Conservation (phyloP, 2,888 invertebrate species). For the Callinectes sapidus region DNA sequence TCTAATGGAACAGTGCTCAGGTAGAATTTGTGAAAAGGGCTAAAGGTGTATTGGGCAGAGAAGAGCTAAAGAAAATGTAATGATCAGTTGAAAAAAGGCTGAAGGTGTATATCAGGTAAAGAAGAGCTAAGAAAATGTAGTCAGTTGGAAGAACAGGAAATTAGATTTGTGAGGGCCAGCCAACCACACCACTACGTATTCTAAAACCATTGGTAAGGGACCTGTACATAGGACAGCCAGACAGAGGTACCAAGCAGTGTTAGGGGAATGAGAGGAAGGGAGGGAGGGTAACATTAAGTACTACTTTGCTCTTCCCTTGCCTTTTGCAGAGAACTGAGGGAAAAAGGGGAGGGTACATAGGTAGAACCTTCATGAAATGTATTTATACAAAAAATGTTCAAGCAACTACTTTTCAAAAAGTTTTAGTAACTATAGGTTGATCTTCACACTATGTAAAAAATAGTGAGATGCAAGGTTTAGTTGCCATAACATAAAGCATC, state of each 20-base stretch:
- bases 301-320: background rate
- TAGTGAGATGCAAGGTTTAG: slow-evolving; percentile 6
- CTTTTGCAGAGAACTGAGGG: background rate
- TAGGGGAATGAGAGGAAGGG: slow-evolving; percentile 1
- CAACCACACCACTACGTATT: slow-evolving; percentile 20
- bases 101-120: too few species aligned
- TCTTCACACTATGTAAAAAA: slow-evolving; percentile 10
- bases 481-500: background rate
- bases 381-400: slow-evolving; percentile 10
- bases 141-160: too few species aligned
- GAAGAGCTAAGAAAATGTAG: too few species aligned
- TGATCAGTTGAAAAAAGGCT: background rate
- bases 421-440: slow-evolving; percentile 19
- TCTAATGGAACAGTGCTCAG: slow-evolving; percentile 13
- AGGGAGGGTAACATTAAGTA: slow-evolving; percentile 7
- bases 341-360: background rate
- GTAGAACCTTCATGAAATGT: background rate
- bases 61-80: background rate
- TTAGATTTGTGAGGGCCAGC: background rate
- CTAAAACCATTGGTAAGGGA: background rate
- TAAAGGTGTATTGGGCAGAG: background rate
- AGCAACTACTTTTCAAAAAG: background rate
- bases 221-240: slow-evolving; percentile 21
- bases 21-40: background rate
- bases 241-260: slow-evolving; percentile 23